These are phyloP conservation scores for Paragorgia papillata DNA, from an alignment of 92 coral and sea anemone species.

Conservation along the genomic window DNA sequence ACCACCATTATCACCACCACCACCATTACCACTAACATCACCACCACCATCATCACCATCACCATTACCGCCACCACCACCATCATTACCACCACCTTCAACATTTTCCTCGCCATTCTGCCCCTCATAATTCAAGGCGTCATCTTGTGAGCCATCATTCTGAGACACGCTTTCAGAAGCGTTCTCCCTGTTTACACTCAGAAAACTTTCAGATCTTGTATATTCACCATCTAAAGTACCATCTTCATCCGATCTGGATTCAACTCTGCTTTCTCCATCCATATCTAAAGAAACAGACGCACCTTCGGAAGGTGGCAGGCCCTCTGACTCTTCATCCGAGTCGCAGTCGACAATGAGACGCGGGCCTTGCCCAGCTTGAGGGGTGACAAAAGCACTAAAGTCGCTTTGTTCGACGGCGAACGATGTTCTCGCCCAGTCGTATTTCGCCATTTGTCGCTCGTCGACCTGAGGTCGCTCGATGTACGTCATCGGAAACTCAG, in stretches of 20 bases:
- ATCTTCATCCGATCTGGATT: not conserved
- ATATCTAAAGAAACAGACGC: not conserved
- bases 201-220: not conserved
- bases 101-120: not conserved
- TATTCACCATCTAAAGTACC: not conserved
- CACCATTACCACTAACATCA: not conserved
- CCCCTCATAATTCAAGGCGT: not conserved
- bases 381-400: not conserved
- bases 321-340: constrained; percentile 46
- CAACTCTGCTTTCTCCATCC: not conserved
- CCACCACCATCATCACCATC: not conserved
- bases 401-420: constrained; percentile 40
- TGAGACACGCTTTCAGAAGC: not conserved
- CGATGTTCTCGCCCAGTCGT: constrained; percentile 56
- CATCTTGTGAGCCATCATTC: too few species aligned
- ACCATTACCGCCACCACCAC: not conserved
- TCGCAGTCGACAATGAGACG: constrained; percentile 51
- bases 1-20: not conserved
- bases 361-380: constrained; percentile 17
- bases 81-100: not conserved
- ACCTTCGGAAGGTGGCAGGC: constrained; percentile 4
- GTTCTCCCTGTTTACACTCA: not conserved
- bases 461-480: constrained; percentile 47
- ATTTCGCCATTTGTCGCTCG: constrained; percentile 38
- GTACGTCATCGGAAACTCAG: constrained; percentile 54